Base-by-base conservation (phyloP, 2,797 vertebrate genomes). In the Intellagama lesueurii region DNA sequence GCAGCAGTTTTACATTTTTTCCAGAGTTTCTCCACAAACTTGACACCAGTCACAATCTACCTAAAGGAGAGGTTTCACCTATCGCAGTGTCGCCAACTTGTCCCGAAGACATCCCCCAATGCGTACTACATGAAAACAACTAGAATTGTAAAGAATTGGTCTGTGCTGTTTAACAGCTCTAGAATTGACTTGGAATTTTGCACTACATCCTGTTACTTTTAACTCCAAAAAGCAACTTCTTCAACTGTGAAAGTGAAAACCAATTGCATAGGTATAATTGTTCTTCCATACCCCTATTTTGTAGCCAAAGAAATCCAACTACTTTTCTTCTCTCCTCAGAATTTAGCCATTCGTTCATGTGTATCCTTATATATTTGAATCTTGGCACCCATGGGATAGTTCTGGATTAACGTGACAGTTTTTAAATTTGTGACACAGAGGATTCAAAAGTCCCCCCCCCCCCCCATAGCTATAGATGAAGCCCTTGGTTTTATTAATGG, bases 391-490 rank as follows among this genome's bases (percentile, higher is more conserved):
- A 5, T 30, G 32, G 32, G 70, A 81, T 60, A 72, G 56, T 52
- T 80, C 83, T 86, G 17, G 14, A 77, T 83, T 52, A 83, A 77
- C 24, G 30, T 32, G 9, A 40, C 32, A 28, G 52, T 30, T 80
- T 81, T 85, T 19, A 78, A 66, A 83, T 6, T 83, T 77, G 83
- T 77, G n/a, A 28, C 64, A 70, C 4, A 56, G 11, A 78, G 47
- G 70, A 79, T 6, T 40, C 78, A 90, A 75, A n/a, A 79, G 26
- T 49, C 16, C 19, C 16, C 12, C 12, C 12, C 12, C 19, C 60
- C 19, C 60, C 32, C n/a, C 26, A 17, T 72, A 78, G 44, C 26
- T 85, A n/a, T 78, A 79, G 35, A 73, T 86, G 88, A 91, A 94
- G n/a, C 47, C 73, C 19, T 85, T 93, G 90, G 87, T 87, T 88